Base-by-base conservation (phyloP, 2,797 vertebrate species). In the Lithobates pipiens region DNA sequence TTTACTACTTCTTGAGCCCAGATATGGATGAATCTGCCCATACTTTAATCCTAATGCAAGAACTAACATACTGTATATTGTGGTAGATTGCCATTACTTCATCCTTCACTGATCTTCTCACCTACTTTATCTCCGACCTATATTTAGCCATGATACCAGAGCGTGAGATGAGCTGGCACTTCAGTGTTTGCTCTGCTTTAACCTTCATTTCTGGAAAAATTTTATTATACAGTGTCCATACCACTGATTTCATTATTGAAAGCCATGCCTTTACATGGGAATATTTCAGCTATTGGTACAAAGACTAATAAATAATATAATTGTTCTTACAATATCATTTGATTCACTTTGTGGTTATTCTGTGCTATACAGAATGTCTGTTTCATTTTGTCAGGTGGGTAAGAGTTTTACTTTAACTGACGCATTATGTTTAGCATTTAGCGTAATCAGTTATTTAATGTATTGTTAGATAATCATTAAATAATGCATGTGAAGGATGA, bases 71-170 rank as follows among this genome's bases (percentile, higher is more conserved):
- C 34, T 36, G 34, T 36, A 36, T 36, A 57, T 16, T 75, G 34
- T 27, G 63, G 15, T 32, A 34, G 18, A 68, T 11, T 76, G 44
- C 67, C 10, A 54, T 78, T 16, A 15, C 36, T 72, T 72, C 15
- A 65, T 21, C 50, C 76, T 85, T 79, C 76, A 34, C 0, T 85
- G 42, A 29, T 50, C 75, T 69, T 81, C 50, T 73, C 57, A 36
- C 79, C 69, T 18, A 63, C 68, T 84, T 78, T 63, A 78, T 74
- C 76, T 85, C 39, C 3, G 16, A 21, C 15, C 76, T 85, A 79
- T 80, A 79, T 68, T 72, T 85, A 80, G 77, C 39, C 29, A 54
- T 50, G 77, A 65, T 44, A 68, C 36, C 77, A 79, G 54, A 68
- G 21, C 11, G 23, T 67, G 54, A 79, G 50, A 80, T n/a, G 21